phyloP scores from a whole-genome alignment of 2,797 vertebrate species.

The Urophycis tenuis region DNA sequence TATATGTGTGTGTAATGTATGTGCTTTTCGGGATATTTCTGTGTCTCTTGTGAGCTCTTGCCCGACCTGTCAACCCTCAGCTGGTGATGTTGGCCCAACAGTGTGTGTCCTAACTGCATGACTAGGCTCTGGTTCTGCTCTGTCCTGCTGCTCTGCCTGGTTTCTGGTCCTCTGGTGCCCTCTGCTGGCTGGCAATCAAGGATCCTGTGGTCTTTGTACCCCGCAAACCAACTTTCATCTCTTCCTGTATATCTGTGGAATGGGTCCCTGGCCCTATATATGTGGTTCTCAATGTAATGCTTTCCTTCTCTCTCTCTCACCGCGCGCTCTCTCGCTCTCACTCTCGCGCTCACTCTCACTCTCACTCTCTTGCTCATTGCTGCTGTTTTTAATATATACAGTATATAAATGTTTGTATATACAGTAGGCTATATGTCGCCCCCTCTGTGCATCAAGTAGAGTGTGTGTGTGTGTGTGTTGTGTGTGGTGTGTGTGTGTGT shows the following conservation, averaged over 20 bases:
- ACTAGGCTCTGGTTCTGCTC: not conserved
- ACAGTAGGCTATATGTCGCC: not conserved
- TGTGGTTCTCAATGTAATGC: not conserved
- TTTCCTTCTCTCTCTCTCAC: constrained; percentile 17
- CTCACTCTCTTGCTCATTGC: not conserved
- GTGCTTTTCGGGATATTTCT: no score
- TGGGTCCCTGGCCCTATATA: no score
- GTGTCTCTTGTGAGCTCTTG: no score
- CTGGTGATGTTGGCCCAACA: not conserved
- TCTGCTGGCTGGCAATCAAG: constrained; percentile 38
- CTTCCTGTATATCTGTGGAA: no score
- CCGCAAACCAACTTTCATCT: constrained; percentile 30
- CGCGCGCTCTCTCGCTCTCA: constrained; percentile 28
- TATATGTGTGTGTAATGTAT: no score
- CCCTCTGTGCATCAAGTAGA: constrained; percentile 41
- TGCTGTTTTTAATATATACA: no score
- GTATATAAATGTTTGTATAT: no score
- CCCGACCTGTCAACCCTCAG: no score
- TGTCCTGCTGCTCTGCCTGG: constrained; percentile 34
- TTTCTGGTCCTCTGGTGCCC: constrained; percentile 44
- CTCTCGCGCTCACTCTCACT: constrained; percentile 14
- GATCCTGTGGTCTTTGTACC: constrained; percentile 41
- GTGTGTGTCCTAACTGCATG: not conserved
- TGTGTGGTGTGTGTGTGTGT: constrained; percentile 39
- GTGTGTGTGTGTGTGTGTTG: constrained; percentile 37